Percentiles rank a stretch among this genome's conserved stretches.
Evolutionary conservation across 2,113 vertebrate genomes (phyloP).

Genomic region (Orthonyx spaldingii): DNA sequence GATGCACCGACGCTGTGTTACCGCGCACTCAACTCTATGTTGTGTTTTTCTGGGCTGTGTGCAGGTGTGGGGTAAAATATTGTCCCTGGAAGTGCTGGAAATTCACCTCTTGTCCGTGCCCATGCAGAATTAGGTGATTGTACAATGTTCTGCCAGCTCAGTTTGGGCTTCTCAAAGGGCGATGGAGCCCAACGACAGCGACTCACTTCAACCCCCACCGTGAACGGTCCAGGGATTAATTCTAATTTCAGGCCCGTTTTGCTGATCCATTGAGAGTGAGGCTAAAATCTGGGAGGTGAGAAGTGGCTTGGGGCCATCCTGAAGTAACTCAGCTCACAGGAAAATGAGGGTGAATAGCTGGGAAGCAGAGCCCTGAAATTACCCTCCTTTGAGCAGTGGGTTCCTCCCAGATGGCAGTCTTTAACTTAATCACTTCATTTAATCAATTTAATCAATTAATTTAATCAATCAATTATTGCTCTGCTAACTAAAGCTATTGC

Average conservation of each 20-base stretch:
- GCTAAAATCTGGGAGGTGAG: background rate
- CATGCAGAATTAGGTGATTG: rapidly evolving
- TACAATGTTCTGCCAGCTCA: rapidly evolving
- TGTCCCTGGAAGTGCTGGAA: background rate
- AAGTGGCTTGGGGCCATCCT: background rate
- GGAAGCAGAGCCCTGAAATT: background rate
- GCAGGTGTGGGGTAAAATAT: background rate
- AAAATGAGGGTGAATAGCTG: background rate
- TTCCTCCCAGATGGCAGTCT: background rate
- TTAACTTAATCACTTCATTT: background rate
- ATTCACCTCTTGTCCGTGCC: background rate
- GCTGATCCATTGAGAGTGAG: background rate
- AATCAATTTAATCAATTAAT: background rate
- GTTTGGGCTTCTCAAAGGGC: background rate
- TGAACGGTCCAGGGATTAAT: no score
- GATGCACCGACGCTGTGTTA: rapidly evolving
- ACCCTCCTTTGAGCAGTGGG: background rate
- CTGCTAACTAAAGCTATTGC: background rate
- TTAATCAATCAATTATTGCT: background rate
- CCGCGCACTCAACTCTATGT: rapidly evolving
- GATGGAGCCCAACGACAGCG: rapidly evolving
- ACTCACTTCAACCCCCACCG: rapidly evolving
- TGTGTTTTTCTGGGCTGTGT: rapidly evolving
- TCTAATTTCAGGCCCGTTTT: background rate
- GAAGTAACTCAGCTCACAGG: background rate